A percentile compares a stretch with the other conserved stretches of the same genome.
Evolutionary conservation across 2,113 vertebrate genomes (phyloP).

Genomic region (Elgaria multicarinata): DNA sequence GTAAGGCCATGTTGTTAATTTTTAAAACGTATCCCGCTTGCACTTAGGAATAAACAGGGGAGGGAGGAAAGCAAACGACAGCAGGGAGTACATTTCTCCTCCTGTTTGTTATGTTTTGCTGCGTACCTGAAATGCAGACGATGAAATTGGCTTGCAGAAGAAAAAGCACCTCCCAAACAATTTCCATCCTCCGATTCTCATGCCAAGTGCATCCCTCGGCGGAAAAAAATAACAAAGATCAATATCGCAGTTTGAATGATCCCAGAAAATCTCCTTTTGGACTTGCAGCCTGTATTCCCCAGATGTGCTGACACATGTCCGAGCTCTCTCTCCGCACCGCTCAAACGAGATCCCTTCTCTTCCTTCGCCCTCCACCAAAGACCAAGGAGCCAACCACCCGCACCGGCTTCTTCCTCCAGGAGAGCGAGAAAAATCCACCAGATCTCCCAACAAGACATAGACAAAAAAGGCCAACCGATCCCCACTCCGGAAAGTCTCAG

Average conservation of each 20-base stretch:
- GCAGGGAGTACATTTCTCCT: not conserved
- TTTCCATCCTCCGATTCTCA: slow-evolving; percentile 97
- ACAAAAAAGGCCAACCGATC: slow-evolving; percentile 68
- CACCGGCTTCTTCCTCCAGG: slow-evolving; percentile 67
- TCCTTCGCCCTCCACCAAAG: slow-evolving; percentile 65
- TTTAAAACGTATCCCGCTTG: not conserved
- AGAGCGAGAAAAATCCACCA: slow-evolving; percentile 73
- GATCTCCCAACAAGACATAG: slow-evolving; percentile 80
- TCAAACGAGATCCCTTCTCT: slow-evolving; percentile 71
- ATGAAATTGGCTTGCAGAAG: slow-evolving; percentile 97
- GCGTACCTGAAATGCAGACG: slow-evolving; percentile 94
- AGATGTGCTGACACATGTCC: slow-evolving; percentile 90
- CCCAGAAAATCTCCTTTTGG: slow-evolving; percentile 83
- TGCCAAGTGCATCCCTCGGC: slow-evolving; percentile 94
- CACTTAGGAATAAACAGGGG: not conserved
- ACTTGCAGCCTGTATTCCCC: slow-evolving; percentile 88
- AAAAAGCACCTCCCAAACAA: slow-evolving; percentile 97
- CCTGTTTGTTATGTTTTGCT: not conserved
- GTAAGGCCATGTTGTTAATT: not conserved
- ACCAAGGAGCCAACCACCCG: slow-evolving; percentile 65
- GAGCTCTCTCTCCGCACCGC: slow-evolving; percentile 67
- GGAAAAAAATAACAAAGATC: slow-evolving; percentile 82
- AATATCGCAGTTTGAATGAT: slow-evolving; percentile 85
- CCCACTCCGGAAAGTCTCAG: slow-evolving; percentile 54
- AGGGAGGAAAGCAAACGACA: not conserved